Evolutionary conservation across 2,797 vertebrate species (phyloP).

Genomic region (Corythornis leucogaster): DNA sequence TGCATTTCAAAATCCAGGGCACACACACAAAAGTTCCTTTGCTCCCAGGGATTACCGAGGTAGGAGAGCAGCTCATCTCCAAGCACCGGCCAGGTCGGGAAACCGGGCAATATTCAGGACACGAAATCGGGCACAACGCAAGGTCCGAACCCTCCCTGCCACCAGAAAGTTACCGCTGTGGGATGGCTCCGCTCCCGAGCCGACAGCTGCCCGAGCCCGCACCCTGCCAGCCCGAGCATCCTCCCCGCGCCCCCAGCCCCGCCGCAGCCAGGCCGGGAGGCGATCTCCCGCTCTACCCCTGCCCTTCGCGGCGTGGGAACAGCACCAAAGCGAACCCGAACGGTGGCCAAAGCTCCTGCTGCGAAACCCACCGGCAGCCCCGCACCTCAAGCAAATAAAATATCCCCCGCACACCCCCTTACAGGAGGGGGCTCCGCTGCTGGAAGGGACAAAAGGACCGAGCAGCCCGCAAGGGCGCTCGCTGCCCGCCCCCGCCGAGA

Average conservation of each 20-base stretch:
- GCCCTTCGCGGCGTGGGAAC: neutral
- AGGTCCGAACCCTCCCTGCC: rapidly evolving
- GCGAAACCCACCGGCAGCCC: neutral
- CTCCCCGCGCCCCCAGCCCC: neutral
- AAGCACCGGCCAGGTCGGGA: neutral
- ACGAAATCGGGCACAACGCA: rapidly evolving
- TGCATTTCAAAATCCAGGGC: neutral
- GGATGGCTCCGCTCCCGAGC: neutral
- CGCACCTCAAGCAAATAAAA: neutral
- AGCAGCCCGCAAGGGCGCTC: neutral
- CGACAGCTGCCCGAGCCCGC: neutral
- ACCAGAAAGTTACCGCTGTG: neutral
- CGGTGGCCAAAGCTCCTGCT: neutral
- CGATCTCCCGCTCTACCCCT: rapidly evolving
- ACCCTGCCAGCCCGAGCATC: neutral
- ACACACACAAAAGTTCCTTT: neutral
- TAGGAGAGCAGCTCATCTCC: neutral
- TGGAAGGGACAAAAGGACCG: constrained; percentile 6
- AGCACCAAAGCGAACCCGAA: neutral
- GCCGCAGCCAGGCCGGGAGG: rapidly evolving
- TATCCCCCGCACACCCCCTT: too few species aligned
- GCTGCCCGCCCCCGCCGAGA: neutral
- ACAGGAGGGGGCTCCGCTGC: neutral
- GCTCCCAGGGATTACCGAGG: neutral
- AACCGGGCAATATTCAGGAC: rapidly evolving